Evolutionary conservation across 2,113 vertebrate genomes (phyloP).

Genomic region (Astatotilapia flaviijosephi): DNA sequence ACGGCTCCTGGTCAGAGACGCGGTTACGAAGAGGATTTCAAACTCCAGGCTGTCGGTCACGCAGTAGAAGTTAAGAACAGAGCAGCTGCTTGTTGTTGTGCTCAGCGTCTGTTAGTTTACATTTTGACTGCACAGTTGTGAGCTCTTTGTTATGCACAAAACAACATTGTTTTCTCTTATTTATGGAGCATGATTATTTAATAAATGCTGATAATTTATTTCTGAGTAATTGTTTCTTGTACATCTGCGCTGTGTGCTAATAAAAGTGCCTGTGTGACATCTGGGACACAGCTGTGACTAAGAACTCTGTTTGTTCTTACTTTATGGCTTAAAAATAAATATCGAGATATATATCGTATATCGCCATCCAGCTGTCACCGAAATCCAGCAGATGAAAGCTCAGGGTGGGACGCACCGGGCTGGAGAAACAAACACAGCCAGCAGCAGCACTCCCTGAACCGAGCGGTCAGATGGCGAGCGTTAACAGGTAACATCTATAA

Average conservation of each 20-base stretch:
- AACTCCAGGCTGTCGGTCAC: too few species aligned
- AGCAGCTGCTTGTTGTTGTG: rapidly evolving
- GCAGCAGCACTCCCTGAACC: neutral
- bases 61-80: too few species aligned
- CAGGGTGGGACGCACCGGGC: neutral
- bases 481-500: neutral
- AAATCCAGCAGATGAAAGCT: neutral
- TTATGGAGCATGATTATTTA: too few species aligned
- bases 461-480: neutral
- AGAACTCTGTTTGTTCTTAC: neutral
- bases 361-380: rapidly evolving
- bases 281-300: neutral
- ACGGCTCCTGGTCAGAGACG: too few species aligned
- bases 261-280: neutral
- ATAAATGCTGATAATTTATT: too few species aligned
- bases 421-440: neutral
- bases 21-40: too few species aligned
- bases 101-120: too few species aligned
- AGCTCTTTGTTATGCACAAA: too few species aligned
- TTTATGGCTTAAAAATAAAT: neutral
- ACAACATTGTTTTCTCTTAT: too few species aligned
- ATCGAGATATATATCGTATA: neutral
- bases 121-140: too few species aligned
- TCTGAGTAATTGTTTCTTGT: rapidly evolving
- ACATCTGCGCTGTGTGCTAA: rapidly evolving